Conservation (phyloP, 2,113 vertebrate genomes). For the Talpa occidentalis region DNA sequence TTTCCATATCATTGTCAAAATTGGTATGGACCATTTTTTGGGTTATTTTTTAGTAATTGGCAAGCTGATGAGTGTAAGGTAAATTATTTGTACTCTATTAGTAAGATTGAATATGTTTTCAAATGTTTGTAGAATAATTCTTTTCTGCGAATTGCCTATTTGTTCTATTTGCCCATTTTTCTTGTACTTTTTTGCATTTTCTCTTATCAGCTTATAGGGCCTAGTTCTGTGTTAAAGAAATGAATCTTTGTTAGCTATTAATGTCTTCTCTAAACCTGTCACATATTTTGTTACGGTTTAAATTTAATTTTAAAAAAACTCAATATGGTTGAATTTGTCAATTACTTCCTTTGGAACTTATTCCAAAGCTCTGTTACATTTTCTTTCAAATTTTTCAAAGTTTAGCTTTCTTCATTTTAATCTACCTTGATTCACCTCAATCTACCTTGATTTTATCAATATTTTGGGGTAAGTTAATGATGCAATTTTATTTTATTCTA, state of each 20-base stretch:
- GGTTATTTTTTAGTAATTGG: neutral
- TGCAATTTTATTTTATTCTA: neutral
- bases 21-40: neutral
- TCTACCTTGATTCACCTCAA: neutral
- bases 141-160: neutral
- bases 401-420: neutral
- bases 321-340: neutral
- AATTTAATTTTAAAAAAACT: neutral
- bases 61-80: neutral
- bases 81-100: neutral
- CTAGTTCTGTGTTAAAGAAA: slow-evolving; percentile 23
- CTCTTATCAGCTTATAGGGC: neutral
- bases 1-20: neutral
- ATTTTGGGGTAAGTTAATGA: neutral
- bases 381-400: neutral
- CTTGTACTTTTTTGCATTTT: neutral
- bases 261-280: neutral
- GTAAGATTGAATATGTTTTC: neutral
- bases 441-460: neutral
- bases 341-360: slow-evolving; percentile 18
- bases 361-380: neutral
- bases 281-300: neutral
- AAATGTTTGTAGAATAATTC: neutral
- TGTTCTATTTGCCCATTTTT: neutral
- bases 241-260: neutral